Evolutionary conservation across 2,888 invertebrate genomes (phyloP).

Genomic region (Rhodophaea formosa): DNA sequence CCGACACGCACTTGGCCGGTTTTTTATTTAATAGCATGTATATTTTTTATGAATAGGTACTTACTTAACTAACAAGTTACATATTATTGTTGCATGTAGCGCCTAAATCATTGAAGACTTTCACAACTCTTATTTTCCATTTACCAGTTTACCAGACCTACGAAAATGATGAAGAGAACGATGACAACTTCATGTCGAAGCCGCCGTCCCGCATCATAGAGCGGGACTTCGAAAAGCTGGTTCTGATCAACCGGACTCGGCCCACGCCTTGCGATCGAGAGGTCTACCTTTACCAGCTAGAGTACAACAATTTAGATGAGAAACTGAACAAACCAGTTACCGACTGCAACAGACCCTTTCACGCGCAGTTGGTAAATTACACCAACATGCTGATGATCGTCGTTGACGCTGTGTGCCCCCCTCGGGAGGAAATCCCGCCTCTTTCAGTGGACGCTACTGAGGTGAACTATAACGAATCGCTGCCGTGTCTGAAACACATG

Average conservation of each 20-base stretch:
- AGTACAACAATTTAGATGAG: constrained; percentile 70
- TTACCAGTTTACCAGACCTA: constrained; percentile 66
- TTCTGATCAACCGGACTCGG: constrained; percentile 87
- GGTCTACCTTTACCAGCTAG: constrained; percentile 79
- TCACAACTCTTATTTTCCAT: constrained; percentile 24
- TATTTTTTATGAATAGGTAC: too few relatives aligned
- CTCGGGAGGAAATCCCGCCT: constrained; percentile 67
- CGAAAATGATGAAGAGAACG: constrained; percentile 75
- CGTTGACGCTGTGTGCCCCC: constrained; percentile 84
- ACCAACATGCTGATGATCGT: constrained; percentile 90
- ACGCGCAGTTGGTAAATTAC: constrained; percentile 86
- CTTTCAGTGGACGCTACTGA: constrained; percentile 68
- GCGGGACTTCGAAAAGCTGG: constrained; percentile 82
- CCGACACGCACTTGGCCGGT: too few relatives aligned
- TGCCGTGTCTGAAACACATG: constrained; percentile 81
- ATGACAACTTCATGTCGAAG: constrained; percentile 61
- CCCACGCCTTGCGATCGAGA: constrained; percentile 93
- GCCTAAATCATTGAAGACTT: not conserved
- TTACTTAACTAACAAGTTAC: too few relatives aligned
- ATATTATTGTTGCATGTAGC: constrained; percentile 2
- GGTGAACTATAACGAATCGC: constrained; percentile 81
- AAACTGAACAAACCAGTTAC: constrained; percentile 70
- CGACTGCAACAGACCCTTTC: constrained; percentile 83
- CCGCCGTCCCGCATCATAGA: constrained; percentile 72
- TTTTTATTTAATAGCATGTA: too few relatives aligned